Evolutionary conservation across 2,888 invertebrate genomes (phyloP).

Genomic region (Serripes groenlandicus): DNA sequence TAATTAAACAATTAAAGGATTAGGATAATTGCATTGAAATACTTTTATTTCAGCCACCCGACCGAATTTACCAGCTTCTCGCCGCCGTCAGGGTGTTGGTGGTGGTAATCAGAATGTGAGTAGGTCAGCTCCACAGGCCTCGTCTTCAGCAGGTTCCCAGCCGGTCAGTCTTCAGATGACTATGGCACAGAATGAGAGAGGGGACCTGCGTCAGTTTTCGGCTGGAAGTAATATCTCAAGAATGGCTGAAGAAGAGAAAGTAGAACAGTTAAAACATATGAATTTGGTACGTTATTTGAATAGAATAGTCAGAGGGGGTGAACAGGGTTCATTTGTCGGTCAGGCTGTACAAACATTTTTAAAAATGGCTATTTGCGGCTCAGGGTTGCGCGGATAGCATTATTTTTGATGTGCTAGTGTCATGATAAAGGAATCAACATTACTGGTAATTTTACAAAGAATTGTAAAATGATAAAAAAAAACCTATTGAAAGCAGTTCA

Average conservation of each 20-base stretch:
- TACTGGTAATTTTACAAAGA: too few relatives aligned
- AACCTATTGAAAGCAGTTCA: too few relatives aligned
- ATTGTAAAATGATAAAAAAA: too few relatives aligned
- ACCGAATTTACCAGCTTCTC: conserved; percentile 38
- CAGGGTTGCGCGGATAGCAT: too few relatives aligned
- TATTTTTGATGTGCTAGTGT: too few relatives aligned
- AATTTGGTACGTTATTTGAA: conserved; percentile 73
- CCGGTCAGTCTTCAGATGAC: conserved; percentile 71
- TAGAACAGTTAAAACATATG: conserved; percentile 76
- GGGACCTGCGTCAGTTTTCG: conserved; percentile 66
- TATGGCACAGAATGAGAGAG: conserved; percentile 48
- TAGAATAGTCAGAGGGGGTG: too few relatives aligned
- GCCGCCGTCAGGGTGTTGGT: conserved; percentile 41
- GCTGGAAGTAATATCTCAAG: conserved; percentile 66
- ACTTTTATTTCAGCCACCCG: conserved; percentile 54
- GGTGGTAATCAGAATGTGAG: conserved; percentile 43
- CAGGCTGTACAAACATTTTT: too few relatives aligned
- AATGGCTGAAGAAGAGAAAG: conserved; percentile 73
- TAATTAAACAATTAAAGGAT: background rate
- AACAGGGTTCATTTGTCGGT: too few relatives aligned
- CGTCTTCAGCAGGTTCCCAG: conserved; percentile 36
- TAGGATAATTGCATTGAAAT: background rate
- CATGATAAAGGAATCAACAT: too few relatives aligned
- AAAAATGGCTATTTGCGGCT: too few relatives aligned
- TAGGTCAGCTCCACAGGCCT: conserved; percentile 63